These are phyloP conservation scores for Drosophila suboccidentalis DNA, from an alignment of 2,888 invertebrate species.

Conservation along the genomic window DNA sequence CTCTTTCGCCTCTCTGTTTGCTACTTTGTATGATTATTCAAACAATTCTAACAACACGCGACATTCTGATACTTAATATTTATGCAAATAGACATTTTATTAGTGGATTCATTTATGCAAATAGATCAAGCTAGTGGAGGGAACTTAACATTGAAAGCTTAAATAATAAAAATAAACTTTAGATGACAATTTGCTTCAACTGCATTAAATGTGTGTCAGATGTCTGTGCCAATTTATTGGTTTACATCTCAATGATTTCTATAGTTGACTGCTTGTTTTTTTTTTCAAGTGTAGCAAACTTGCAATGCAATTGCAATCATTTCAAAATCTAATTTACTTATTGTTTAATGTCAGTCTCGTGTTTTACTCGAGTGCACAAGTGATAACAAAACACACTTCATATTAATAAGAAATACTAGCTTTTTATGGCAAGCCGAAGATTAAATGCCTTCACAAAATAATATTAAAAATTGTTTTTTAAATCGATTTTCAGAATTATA, in stretches of 20 bases:
- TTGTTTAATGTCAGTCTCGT: constrained; percentile 25
- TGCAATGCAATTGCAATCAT: background rate
- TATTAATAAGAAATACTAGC: background rate
- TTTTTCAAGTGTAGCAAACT: constrained; percentile 1
- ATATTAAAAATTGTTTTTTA: too few relatives aligned
- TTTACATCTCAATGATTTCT: background rate
- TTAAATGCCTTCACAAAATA: background rate
- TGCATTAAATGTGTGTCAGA: background rate
- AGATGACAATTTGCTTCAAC: background rate
- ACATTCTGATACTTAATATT: constrained; percentile 17
- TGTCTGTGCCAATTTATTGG: constrained; percentile 10
- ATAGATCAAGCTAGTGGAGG: constrained; percentile 13
- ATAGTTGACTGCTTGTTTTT: constrained; percentile 2
- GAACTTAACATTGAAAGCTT: background rate
- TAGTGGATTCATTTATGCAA: constrained; percentile 14
- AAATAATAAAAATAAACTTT: constrained; percentile 6
- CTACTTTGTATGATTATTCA: constrained; percentile 29
- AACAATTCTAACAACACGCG: constrained; percentile 21
- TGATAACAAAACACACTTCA: constrained; percentile 28
- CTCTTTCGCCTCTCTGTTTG: constrained; percentile 1
- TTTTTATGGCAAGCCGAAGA: background rate
- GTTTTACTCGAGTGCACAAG: constrained; percentile 6
- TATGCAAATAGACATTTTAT: constrained; percentile 17
- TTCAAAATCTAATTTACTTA: constrained; percentile 4
- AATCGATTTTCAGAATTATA: too few relatives aligned